Conservation (phyloP, 2,797 vertebrate genomes). For the Lepus townsendii region DNA sequence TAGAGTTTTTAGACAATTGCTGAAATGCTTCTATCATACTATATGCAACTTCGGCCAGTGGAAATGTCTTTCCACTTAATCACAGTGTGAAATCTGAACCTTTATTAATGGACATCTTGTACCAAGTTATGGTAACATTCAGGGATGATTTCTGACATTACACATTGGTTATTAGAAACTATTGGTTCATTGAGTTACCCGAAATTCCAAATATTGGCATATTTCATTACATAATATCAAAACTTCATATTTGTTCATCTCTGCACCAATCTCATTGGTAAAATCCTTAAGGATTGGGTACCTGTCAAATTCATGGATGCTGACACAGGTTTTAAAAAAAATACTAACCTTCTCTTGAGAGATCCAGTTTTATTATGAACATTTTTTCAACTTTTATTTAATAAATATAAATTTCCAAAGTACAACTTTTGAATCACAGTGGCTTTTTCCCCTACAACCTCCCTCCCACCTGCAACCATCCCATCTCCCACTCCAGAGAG, state of each 20-base stretch:
- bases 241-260: constrained; percentile 14
- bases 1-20: neutral
- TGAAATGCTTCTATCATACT: constrained; percentile 27
- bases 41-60: neutral
- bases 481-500: neutral
- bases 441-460: too few relatives aligned
- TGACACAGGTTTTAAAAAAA: constrained; percentile 46
- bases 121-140: neutral
- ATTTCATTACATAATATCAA: constrained; percentile 9
- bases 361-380: constrained; percentile 39
- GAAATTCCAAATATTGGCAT: constrained; percentile 23
- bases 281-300: neutral
- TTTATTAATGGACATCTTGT: neutral
- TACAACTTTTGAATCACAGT: too few relatives aligned
- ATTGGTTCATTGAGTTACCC: neutral
- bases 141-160: neutral
- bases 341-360: constrained; percentile 14
- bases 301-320: neutral
- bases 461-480: too few relatives aligned
- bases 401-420: too few relatives aligned
- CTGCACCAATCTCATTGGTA: neutral
- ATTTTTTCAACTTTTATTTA: neutral
- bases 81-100: neutral
- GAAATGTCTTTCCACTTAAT: neutral
- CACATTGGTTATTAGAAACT: neutral